phyloP scores from a whole-genome alignment of 1,140 invertebrate genomes.

The Bilobella aurantiaca region DNA sequence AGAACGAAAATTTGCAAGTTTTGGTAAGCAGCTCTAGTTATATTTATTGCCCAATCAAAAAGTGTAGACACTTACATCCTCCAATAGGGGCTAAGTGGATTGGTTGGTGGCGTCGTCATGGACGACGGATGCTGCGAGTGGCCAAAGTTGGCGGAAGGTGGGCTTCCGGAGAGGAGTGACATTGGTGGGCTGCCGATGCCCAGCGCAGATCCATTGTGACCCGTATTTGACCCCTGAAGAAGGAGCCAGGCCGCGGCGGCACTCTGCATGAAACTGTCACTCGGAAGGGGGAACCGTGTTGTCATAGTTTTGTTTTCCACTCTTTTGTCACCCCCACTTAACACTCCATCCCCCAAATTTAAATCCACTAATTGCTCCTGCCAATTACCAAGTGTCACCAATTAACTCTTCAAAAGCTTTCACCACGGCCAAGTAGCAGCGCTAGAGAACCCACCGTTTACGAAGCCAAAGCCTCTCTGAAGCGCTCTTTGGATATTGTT shows the following conservation, averaged over 20 bases:
- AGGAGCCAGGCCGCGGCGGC: slow-evolving; percentile 14
- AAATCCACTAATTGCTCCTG: neutral
- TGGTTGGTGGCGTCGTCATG: neutral
- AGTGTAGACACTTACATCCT: slow-evolving; percentile 3
- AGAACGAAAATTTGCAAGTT: too few relatives aligned
- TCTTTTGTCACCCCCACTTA: neutral
- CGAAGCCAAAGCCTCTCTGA: too few relatives aligned
- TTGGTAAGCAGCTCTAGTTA: too few relatives aligned
- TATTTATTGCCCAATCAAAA: neutral
- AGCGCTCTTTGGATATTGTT: too few relatives aligned
- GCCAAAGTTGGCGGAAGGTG: neutral
- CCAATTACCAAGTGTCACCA: too few relatives aligned
- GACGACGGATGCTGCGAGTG: neutral
- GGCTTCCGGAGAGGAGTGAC: neutral
- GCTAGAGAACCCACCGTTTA: too few relatives aligned
- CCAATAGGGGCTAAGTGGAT: neutral
- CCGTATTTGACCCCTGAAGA: neutral
- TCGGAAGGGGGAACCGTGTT: neutral
- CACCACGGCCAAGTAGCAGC: too few relatives aligned
- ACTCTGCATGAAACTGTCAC: slow-evolving; percentile 18
- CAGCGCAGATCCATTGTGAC: neutral
- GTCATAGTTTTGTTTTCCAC: neutral
- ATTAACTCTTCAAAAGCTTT: too few relatives aligned
- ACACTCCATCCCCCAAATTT: neutral
- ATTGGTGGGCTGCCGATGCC: neutral